Conservation (phyloP, 2,797 vertebrate genomes). For the Parauchenoglanis punctatus region DNA sequence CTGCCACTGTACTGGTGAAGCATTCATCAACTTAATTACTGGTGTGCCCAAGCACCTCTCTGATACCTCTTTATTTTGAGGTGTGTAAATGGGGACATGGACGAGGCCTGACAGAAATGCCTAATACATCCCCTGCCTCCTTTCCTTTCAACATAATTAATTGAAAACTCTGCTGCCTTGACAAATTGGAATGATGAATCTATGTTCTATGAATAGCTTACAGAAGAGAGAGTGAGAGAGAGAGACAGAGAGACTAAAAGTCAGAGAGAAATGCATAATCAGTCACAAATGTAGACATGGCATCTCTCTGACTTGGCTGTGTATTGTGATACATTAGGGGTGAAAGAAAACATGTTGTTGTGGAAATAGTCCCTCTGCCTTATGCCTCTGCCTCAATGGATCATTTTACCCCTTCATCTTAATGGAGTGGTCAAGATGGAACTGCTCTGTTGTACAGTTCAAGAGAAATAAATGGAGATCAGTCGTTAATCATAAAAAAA, state of each 20-base stretch:
- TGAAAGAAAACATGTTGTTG: slow-evolving; percentile 79
- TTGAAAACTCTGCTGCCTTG: slow-evolving; percentile 97
- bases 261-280: slow-evolving; percentile 93
- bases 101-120: slow-evolving; percentile 89
- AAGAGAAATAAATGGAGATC: slow-evolving; percentile 67
- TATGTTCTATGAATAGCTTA: slow-evolving; percentile 97
- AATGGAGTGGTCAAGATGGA: slow-evolving; percentile 89
- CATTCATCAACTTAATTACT: slow-evolving; percentile 99
- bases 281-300: slow-evolving; percentile 97
- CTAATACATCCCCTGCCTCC: slow-evolving; percentile 86
- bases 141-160: slow-evolving; percentile 90
- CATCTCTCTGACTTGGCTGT: slow-evolving; percentile 76
- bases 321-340: slow-evolving; percentile 89
- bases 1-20: slow-evolving; percentile 82
- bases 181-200: slow-evolving; percentile 99
- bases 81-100: slow-evolving; percentile 96
- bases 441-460: slow-evolving; percentile 75
- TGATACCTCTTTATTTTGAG: slow-evolving; percentile 97
- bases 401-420: slow-evolving; percentile 88
- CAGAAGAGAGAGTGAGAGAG: slow-evolving; percentile 50
- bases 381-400: slow-evolving; percentile 77
- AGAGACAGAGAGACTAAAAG: slow-evolving; percentile 16
- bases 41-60: slow-evolving; percentile 87
- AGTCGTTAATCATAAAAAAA: slow-evolving; percentile 71
- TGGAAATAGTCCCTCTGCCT: slow-evolving; percentile 67